Evolutionary conservation across 2,888 invertebrate species (phyloP), one percentile per base, ranked within the genome.

Genomic region (Lasioglossum figueresi): DNA sequence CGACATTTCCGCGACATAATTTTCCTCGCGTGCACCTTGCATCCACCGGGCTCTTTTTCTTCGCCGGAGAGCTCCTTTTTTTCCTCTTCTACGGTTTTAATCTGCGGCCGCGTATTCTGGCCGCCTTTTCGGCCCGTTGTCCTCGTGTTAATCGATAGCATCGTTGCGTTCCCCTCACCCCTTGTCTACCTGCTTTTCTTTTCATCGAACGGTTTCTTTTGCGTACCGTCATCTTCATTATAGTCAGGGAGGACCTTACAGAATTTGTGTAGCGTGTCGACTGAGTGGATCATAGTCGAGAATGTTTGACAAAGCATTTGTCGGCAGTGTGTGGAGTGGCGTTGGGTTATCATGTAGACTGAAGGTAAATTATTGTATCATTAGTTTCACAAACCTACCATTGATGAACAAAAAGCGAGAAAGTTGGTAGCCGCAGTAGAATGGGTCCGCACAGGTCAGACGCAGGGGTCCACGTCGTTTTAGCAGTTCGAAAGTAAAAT

Each of bases 1-100:
- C 80, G 77, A 84, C 85, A 76, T 85, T 85, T 84, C 84, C 80
- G 77, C 84, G 84, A 78, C 80, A 84, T 85, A 80, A 84, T 80
- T 80, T 84, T 84, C 74, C 59, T 63, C 80, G 71, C 80, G 74
- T 48, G 68, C 34, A 75, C 37, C 76, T 45, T 45, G 40, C 77
- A 31, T 56, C 52, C 27, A 56, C 37, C 63, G 27, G 31, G 23
- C 48, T 40, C 56, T 73, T 37, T 56, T 66, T 56, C 75, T 37
- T 59, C 52, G 73, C 14, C 8, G n/a, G 6, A 31, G 37, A 31
- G 37, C 16, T 37, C 16, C 72, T 31, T 48, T 31, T 63, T 48
- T 37, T 34, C 37, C 43, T 34, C 45, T 34, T 31, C 78, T 45
- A 45, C 27, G 37, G 19, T 79, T 82, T 82, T 73, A 73, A 79